Evolutionary conservation across 1,140 invertebrate species (phyloP).

Genomic region (Metopolophium dirhodum): DNA sequence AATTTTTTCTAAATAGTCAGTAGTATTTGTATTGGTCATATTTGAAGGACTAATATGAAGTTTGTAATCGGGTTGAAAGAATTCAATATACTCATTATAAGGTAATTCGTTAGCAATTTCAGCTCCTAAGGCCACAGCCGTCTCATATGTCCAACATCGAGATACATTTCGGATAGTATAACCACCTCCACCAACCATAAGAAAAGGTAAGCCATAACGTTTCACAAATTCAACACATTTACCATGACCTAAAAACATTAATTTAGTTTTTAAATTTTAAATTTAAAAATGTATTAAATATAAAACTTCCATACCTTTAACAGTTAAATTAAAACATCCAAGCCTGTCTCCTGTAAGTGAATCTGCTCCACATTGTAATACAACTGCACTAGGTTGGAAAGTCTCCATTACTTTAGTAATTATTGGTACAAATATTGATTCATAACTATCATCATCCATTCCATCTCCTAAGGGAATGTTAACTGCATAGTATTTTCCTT

Average conservation of each 20-base stretch:
- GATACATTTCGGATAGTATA: constrained; percentile 99
- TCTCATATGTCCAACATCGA: constrained; percentile 98
- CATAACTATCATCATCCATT: constrained; percentile 98
- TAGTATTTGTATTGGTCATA: constrained; percentile 99
- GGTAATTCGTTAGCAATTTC: constrained; percentile 99
- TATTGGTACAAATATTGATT: constrained; percentile 97
- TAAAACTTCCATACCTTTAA: constrained; percentile 72
- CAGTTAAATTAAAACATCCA: constrained; percentile 97
- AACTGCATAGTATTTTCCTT: constrained; percentile 98
- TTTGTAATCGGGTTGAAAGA: constrained; percentile 99
- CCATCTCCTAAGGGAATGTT: constrained; percentile 98
- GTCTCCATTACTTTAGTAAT: constrained; percentile 98
- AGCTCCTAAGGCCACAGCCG: constrained; percentile 90
- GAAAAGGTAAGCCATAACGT: constrained; percentile 92
- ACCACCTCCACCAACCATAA: constrained; percentile 96
- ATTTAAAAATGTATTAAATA: neutral
- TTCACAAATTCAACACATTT: constrained; percentile 98
- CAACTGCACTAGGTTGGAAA: constrained; percentile 93
- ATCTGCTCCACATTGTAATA: constrained; percentile 98
- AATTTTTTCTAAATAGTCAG: constrained; percentile 98
- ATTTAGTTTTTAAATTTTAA: neutral
- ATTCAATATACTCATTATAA: constrained; percentile 99
- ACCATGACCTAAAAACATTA: constrained; percentile 75
- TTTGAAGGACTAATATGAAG: constrained; percentile 99
- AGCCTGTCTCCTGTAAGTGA: constrained; percentile 95